These are phyloP conservation scores for Ophion costatus DNA, from an alignment of 2,888 invertebrate species.

Conservation along the genomic window DNA sequence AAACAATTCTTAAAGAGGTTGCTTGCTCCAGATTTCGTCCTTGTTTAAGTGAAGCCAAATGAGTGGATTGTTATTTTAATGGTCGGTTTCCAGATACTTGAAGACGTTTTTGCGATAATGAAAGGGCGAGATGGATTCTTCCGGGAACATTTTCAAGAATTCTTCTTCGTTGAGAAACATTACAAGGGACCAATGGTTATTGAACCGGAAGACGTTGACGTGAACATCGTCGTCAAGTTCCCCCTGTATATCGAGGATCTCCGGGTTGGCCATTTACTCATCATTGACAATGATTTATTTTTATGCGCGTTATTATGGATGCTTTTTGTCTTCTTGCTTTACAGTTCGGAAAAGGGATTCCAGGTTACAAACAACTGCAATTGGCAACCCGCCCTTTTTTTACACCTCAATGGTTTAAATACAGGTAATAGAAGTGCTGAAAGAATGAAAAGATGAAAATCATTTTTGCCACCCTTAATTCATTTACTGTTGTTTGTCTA, in stretches of 20 bases:
- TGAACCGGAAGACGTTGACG: slow-evolving; percentile 86
- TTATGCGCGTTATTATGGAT: slow-evolving; percentile 8
- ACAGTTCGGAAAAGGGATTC: slow-evolving; percentile 44
- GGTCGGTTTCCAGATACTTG: slow-evolving; percentile 65
- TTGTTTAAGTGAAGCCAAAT: background rate
- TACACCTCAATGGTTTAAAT: slow-evolving; percentile 61
- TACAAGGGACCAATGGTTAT: slow-evolving; percentile 86
- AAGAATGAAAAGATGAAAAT: background rate
- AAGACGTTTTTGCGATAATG: slow-evolving; percentile 76
- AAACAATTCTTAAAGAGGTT: slow-evolving; percentile 61
- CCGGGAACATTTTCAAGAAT: slow-evolving; percentile 74
- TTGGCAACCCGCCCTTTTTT: background rate
- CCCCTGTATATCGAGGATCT: slow-evolving; percentile 83
- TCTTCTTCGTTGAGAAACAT: slow-evolving; percentile 86
- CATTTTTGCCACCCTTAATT: background rate
- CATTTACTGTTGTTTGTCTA: slow-evolving; percentile 12
- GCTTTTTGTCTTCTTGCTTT: no score
- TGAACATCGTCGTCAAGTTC: slow-evolving; percentile 86
- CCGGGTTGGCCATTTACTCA: slow-evolving; percentile 69
- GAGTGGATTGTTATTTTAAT: background rate
- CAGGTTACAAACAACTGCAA: slow-evolving; percentile 69
- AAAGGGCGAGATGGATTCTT: slow-evolving; percentile 77
- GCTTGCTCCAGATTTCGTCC: background rate
- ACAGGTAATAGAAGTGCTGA: slow-evolving; percentile 51
- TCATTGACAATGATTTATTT: background rate